Base-by-base conservation (phyloP, 2,113 vertebrate species). In the Caracal caracal region DNA sequence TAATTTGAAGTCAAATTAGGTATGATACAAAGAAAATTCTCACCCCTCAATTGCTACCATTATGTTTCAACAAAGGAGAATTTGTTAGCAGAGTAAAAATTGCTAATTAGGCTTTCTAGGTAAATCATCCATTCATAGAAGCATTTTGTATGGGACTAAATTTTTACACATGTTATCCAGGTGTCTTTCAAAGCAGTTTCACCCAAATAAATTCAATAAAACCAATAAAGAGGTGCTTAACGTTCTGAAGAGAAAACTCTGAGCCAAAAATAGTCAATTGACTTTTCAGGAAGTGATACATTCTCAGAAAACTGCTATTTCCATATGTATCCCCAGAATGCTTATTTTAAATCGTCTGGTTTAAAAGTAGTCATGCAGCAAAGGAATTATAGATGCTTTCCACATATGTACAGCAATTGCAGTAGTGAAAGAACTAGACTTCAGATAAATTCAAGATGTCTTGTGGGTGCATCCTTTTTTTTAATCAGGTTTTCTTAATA, bases 231-330 rank as follows among this genome's bases (percentile, higher is more conserved):
- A 56, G 22, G 13, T 47, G 6, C 40, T 7, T 73, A 30, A 53
- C 35, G 12, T 79, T 71, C 10, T 68, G 4, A 80, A 91, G 10
- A 87, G 40, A 76, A 87, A 76, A 83, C 47, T 90, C 33, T 15
- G 76, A 59, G 43, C 66, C 43, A 5, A 0, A 19, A 35, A 10
- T 37, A 94, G 66, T 88, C 24, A 94, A 0, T 43, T 94, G 35
- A 20, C 5, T 70, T 92, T 89, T 90, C 35, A 76, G 17, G 19
- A 94, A 95, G 47, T 88, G 47, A 20, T 63, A 40, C 37, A 19
- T 81, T 97, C 71, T 63, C 63, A 81, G 40, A 80, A 87, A 73
- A 95, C 7, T 68, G 53, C 40, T 65, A n/a, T 63, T 90, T 94
- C 51, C 76, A 49, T 85, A 26, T 92, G 19, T 73, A 26, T 13